Base-by-base conservation (phyloP, 2,888 invertebrate species). In the Ceriagrion tenellum region DNA sequence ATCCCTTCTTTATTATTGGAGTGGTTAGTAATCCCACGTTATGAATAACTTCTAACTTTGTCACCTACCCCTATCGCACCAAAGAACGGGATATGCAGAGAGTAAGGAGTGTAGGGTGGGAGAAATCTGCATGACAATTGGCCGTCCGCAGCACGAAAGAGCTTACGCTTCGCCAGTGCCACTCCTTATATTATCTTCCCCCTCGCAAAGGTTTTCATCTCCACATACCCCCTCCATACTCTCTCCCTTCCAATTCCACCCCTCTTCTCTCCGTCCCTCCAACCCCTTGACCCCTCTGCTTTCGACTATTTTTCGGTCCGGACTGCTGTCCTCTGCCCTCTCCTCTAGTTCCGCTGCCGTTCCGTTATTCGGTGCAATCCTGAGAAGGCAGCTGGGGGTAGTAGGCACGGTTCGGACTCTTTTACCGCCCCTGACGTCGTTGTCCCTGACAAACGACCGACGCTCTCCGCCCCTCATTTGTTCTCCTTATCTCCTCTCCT, bases 61-160 rank as follows among this genome's bases (percentile, higher is more conserved):
- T 47, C 47, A 47, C 47, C 47, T 47, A 47, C 47, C 47, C 2
- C 47, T 4, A 47, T 47, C 8, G 47, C 8, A 47, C 47, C 47
- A 47, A 47, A 47, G 47, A n/a, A n/a, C n/a, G n/a, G n/a, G 47
- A 47, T 47, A 47, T 2, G 47, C 4, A 47, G 47, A 26, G 55
- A 23, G 89, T 10, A 47, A 20, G n/a, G 47, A n/a, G 55, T 12
- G 55, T 47, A n/a, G 93, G n/a, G 74, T 40, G n/a, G 47, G 93
- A 69, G 93, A 74, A 93, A 93, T 69, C 55, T 93, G 93, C 93
- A 93, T 93, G 69, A 69, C 93, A 93, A 93, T 93, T 93, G 93
- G 74, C 69, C 93, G 55, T 74, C 93, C 93, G 69, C 69, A 74
- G 93, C 47, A 47, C 74, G 40, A 69, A 74, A 93, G 93, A 69